Percentiles rank a stretch among this genome's conserved stretches.
These are phyloP conservation scores for Bombus pascuorum DNA, from an alignment of 1,140 invertebrate genomes.

Conservation along the genomic window DNA sequence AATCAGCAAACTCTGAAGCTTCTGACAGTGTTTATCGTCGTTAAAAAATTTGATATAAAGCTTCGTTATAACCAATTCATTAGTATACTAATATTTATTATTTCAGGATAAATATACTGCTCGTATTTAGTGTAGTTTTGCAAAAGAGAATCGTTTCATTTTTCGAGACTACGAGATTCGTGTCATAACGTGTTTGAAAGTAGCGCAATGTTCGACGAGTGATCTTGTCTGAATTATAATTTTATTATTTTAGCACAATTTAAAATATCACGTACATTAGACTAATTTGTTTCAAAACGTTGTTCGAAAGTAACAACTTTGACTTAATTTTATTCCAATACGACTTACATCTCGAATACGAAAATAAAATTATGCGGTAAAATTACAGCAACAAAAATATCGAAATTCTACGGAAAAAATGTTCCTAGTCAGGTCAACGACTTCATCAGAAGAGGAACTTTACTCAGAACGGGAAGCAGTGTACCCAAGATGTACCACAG, in stretches of 20 bases:
- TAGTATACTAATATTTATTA: too few relatives aligned
- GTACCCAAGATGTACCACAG: background rate
- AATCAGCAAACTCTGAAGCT: background rate
- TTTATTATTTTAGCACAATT: background rate
- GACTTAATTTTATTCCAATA: background rate
- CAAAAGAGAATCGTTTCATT: too few relatives aligned
- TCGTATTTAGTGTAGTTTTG: too few relatives aligned
- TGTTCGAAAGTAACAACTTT: background rate
- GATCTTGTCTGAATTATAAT: background rate
- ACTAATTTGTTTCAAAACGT: background rate
- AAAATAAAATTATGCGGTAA: background rate
- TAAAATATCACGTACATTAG: too few relatives aligned
- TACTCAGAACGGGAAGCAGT: too few relatives aligned
- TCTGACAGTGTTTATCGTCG: too few relatives aligned
- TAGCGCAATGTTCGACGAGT: too few relatives aligned
- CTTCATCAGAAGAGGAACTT: background rate
- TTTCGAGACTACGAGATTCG: too few relatives aligned
- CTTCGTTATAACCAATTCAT: too few relatives aligned
- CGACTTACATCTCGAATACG: background rate
- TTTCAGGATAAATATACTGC: too few relatives aligned
- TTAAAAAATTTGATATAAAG: too few relatives aligned
- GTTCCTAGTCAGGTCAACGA: background rate
- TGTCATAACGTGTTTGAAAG: too few relatives aligned
- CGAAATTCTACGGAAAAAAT: background rate
- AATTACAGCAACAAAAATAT: background rate